These are phyloP conservation scores for Cyprinella venusta DNA, from an alignment of 2,797 vertebrate species.

Conservation along the genomic window DNA sequence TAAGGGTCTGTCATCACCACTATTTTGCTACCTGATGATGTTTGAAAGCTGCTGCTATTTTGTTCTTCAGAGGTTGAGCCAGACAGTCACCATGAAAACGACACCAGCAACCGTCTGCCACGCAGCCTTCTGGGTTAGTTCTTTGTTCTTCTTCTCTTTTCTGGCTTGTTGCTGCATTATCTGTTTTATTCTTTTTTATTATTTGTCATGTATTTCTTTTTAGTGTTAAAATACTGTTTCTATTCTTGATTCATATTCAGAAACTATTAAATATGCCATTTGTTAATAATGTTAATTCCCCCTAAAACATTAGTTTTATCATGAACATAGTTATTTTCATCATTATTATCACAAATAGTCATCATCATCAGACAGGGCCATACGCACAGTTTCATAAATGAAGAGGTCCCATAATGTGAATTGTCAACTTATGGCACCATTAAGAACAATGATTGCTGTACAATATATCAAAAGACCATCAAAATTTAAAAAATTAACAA, in stretches of 20 bases:
- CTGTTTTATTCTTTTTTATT: neutral
- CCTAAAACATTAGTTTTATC: neutral
- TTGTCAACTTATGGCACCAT: neutral
- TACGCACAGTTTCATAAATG: neutral
- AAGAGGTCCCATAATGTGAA: neutral
- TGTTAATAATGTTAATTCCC: neutral
- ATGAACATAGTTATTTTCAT: neutral
- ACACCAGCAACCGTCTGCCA: slow-evolving; percentile 70
- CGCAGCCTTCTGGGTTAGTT: slow-evolving; percentile 80
- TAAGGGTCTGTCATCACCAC: neutral
- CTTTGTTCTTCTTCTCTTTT: neutral
- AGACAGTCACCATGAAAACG: slow-evolving; percentile 63
- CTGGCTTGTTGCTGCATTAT: neutral
- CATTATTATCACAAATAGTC: too few relatives aligned
- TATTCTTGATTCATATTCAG: neutral
- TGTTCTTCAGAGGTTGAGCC: slow-evolving; percentile 52
- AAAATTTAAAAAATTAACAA: neutral
- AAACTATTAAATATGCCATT: neutral
- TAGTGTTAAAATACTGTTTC: neutral
- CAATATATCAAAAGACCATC: too few relatives aligned
- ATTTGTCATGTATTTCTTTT: neutral
- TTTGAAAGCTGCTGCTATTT: slow-evolving; percentile 2
- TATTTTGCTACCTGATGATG: neutral
- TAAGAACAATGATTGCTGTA: neutral
- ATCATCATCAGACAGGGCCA: too few relatives aligned